Base-by-base conservation (phyloP, 92 coral and sea anemone species). In the Blastomussa wellsi region DNA sequence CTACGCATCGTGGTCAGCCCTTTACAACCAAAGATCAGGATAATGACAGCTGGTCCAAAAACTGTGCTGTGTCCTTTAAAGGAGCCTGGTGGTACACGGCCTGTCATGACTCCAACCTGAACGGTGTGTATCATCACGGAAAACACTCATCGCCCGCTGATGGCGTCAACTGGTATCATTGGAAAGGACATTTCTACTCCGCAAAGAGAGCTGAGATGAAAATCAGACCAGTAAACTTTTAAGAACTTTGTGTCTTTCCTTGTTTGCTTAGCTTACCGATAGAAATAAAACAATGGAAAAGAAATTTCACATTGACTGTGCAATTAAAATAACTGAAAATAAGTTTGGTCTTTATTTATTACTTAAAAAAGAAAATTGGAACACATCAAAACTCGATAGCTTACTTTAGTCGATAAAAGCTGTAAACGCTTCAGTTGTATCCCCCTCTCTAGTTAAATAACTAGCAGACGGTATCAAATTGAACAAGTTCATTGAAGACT, bases 201-300 rank as follows among this genome's bases (percentile, higher is more conserved):
- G 47, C 19, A 26, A 70, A 70, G 47, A 70, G 35, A 70, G 44
- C 75, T 70, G 47, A 70, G 16, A 70, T 70, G 75, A 70, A 70
- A 70, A 70, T 70, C 75, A 70, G 75, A 37, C 75, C 47, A 33
- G 75, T 70, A 4, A 15, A 19, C 11, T 36, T 35, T 70, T 35
- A 17, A 19, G 35, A 36, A 24, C 32, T 69, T 1, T 35, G 6
- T 6, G 24, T 70, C 12, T 57, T 57, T 16, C 1, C 65, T 57
- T 10, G 65, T 57, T 57, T 5, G 10, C 29, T 24, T 51, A n/a
- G 57, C 22, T 51, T 11, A 24, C 7, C 65, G 24, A 57, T 9
- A 10, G 1, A 57, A 57, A 57, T 3, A 22, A 57, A 12, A 22
- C 28, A 2, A 22, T 16, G 16, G 24, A 57, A 24, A 57, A 5